These are phyloP conservation scores for Propithecus deckenii DNA, from an alignment of 2,797 vertebrate genomes.

Conservation along the genomic window DNA sequence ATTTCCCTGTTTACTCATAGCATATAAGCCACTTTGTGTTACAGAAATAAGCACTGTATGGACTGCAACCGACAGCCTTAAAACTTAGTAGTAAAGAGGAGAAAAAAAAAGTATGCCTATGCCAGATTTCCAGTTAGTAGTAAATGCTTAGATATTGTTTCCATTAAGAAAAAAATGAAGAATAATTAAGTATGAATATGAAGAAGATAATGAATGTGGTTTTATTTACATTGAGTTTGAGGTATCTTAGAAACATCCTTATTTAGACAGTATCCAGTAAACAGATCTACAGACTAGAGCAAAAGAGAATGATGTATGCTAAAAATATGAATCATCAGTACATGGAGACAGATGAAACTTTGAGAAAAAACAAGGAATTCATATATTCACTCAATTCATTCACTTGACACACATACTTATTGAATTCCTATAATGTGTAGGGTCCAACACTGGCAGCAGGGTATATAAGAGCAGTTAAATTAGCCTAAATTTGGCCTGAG, in stretches of 20 bases:
- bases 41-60: neutral
- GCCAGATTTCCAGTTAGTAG: neutral
- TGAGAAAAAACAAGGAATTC: neutral
- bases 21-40: neutral
- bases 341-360: neutral
- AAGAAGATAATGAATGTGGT: neutral
- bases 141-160: neutral
- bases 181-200: neutral
- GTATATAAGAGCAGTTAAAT: neutral
- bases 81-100: neutral
- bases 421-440: neutral
- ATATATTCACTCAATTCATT: neutral
- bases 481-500: neutral
- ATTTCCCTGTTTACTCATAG: neutral
- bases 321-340: conserved; percentile 19
- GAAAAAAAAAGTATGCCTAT: neutral
- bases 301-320: neutral
- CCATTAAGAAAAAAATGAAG: neutral
- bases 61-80: neutral
- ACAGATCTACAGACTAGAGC: neutral
- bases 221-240: neutral
- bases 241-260: neutral
- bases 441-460: neutral
- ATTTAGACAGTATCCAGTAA: conserved; percentile 3
- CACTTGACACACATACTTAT: neutral